phyloP scores from a whole-genome alignment of 2,888 invertebrate species.

The Enchytraeus crypticus region DNA sequence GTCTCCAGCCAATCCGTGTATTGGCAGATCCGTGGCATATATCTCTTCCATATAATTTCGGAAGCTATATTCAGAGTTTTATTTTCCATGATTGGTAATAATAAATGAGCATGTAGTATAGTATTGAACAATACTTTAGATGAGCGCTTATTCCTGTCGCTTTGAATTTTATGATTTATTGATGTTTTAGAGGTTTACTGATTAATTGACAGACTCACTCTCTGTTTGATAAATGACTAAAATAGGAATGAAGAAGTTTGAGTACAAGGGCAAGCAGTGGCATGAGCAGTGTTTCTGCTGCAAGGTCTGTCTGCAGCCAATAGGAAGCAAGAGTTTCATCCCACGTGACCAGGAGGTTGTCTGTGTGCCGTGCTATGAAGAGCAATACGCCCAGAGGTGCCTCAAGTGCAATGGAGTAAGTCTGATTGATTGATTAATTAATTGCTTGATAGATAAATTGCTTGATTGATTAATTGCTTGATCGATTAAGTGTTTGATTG shows the following conservation, averaged over 20 bases:
- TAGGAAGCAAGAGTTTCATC: slow-evolving; percentile 98
- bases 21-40: no score
- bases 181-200: no score
- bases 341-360: slow-evolving; percentile 92
- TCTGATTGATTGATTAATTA: not conserved
- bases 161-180: no score
- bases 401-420: slow-evolving; percentile 30
- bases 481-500: not conserved
- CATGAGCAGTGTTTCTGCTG: slow-evolving; percentile 99
- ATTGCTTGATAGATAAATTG: not conserved
- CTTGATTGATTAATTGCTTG: not conserved
- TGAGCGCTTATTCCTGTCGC: no score
- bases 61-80: no score
- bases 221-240: no score
- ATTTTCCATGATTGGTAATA: no score
- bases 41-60: no score
- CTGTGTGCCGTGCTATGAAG: slow-evolving; percentile 97
- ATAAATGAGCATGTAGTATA: no score
- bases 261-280: slow-evolving; percentile 99
- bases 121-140: no score
- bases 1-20: no score
- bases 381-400: slow-evolving; percentile 98
- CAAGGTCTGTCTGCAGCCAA: slow-evolving; percentile 83
- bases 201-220: no score
- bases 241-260: slow-evolving; percentile 99